Conservation (phyloP, 1,140 invertebrate genomes). For the Macrostomum lignano region DNA sequence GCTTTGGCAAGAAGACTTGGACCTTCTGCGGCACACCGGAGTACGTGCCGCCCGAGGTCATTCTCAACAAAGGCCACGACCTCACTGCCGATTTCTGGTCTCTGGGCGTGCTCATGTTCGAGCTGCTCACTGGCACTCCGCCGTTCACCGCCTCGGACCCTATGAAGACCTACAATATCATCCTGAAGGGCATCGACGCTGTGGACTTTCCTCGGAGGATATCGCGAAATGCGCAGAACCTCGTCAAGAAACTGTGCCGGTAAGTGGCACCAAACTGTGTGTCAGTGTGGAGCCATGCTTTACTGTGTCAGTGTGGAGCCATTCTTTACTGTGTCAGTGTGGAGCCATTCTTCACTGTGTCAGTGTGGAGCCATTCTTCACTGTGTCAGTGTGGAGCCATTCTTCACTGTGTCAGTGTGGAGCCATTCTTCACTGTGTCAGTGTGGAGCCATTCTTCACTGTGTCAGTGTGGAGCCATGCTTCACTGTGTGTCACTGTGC, state of each 20-base stretch:
- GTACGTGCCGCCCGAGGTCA: slow-evolving; percentile 88
- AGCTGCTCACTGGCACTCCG: slow-evolving; percentile 50
- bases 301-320: no score
- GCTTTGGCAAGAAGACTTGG: slow-evolving; percentile 67
- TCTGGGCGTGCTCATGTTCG: slow-evolving; percentile 75
- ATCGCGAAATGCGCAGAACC: slow-evolving; percentile 28
- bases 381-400: no score
- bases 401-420: no score
- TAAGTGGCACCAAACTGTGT: slow-evolving; percentile 14
- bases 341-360: no score
- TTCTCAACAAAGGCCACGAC: slow-evolving; percentile 80
- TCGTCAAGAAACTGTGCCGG: slow-evolving; percentile 28
- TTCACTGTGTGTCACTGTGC: no score
- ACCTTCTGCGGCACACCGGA: slow-evolving; percentile 90
- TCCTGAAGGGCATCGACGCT: slow-evolving; percentile 77
- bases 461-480: no score
- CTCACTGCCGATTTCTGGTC: slow-evolving; percentile 95
- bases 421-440: no score
- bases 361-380: no score
- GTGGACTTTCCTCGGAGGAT: slow-evolving; percentile 49
- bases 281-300: no score
- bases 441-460: no score
- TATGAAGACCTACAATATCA: slow-evolving; percentile 92
- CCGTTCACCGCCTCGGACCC: slow-evolving; percentile 72
- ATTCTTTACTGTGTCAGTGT: no score